Percentiles rank a stretch among this genome's conserved stretches.
phyloP scores from a whole-genome alignment of 2,888 invertebrate species.

The Parapristionchus giblindavisi region DNA sequence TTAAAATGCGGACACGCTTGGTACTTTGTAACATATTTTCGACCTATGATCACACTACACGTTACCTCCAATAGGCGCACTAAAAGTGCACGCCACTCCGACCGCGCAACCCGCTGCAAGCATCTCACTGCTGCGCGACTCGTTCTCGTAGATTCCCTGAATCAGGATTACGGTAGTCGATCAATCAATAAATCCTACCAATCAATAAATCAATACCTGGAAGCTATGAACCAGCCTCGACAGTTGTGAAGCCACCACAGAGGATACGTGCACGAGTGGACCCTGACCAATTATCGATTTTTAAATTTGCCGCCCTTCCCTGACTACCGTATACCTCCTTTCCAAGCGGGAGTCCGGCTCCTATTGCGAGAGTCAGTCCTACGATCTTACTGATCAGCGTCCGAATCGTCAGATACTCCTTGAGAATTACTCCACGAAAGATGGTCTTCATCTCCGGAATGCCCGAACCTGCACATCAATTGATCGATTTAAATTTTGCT shows the following conservation, averaged over 20 bases:
- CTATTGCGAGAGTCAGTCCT: slow-evolving; percentile 91
- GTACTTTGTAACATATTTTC: no score
- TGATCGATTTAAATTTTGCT: not conserved
- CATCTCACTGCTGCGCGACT: slow-evolving; percentile 79
- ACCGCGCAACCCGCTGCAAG: slow-evolving; percentile 96
- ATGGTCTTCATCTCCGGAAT: slow-evolving; percentile 81
- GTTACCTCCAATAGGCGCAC: slow-evolving; percentile 89
- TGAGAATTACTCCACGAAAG: slow-evolving; percentile 88
- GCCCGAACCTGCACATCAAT: slow-evolving; percentile 46
- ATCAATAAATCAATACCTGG: slow-evolving; percentile 40
- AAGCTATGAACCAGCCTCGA: slow-evolving; percentile 83
- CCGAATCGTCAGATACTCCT: slow-evolving; percentile 93
- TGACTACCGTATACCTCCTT: slow-evolving; percentile 80
- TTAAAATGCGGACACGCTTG: no score
- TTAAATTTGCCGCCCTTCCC: not conserved
- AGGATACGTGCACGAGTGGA: slow-evolving; percentile 97
- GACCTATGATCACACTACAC: no score
- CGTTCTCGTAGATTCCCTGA: slow-evolving; percentile 40
- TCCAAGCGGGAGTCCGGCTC: slow-evolving; percentile 93
- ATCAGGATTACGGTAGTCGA: not conserved
- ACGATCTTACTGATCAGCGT: slow-evolving; percentile 93
- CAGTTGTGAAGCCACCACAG: slow-evolving; percentile 90
- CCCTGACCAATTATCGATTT: slow-evolving; percentile 75
- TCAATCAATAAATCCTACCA: not conserved
- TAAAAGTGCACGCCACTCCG: slow-evolving; percentile 91